Evolutionary conservation across 1,140 invertebrate genomes (phyloP), one percentile per base, ranked within the genome.

Genomic region (Plutomurus gul): DNA sequence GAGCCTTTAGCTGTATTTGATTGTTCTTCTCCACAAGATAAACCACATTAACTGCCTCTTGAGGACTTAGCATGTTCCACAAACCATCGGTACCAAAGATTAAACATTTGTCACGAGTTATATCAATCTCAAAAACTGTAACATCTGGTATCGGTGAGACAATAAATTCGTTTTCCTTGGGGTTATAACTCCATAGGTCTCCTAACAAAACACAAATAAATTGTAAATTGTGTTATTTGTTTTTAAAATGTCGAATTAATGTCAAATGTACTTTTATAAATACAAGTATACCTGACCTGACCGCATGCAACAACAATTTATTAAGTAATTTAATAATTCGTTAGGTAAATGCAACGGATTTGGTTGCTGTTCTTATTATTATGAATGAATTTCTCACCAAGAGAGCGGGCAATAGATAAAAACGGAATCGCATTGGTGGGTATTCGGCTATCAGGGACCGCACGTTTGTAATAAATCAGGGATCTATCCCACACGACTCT

Each of bases 91-190:
- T 97, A 76, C 95, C 97, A 84, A 99, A 93, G 76, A 99, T 94
- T 1, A 99, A 88, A 88, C 96, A 99, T 84, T 94, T 92, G 85
- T 90, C 92, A 82, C 87, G 87, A 18, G 89, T 89, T 0, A 94
- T 92, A 87, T 98, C 93, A 77, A 99, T 92, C 51, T 92, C 89
- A 70, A 96, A 88, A 0, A 97, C 95, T 83, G 91, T 90, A 4
- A 98, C 95, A 89, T 99, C 97, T 3, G 97, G 97, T 86, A 97
- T 95, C 0, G 97, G 97, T n/a, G 95, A 97, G 3, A 99, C 96
- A 11, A 98, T 93, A 88, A 98, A 99, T 86, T 94, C 92, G 85
- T 96, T 91, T 82, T 92, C 90, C 56, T 91, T 90, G 0, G 93
- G 93, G 87, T 98, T 98, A 85, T 97, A 98, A 85, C 96, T 98